Evolutionary conservation across 2,888 invertebrate species (phyloP).

Genomic region (Galeruca laticollis): DNA sequence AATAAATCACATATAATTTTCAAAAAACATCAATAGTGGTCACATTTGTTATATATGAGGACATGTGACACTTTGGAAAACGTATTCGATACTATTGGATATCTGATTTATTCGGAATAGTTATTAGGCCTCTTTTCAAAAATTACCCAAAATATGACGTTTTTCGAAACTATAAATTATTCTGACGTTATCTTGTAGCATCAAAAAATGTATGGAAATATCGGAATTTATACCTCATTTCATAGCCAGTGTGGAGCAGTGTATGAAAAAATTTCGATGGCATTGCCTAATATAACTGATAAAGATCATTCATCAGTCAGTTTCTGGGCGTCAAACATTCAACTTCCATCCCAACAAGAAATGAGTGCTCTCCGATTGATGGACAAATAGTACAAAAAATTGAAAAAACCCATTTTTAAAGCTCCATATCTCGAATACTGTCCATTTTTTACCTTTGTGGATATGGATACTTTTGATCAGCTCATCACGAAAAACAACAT

Average conservation of each 20-base stretch:
- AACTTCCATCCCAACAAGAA: slow-evolving; percentile 13
- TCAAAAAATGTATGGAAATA: slow-evolving; percentile 5
- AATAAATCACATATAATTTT: background rate
- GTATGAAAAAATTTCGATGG: slow-evolving; percentile 6
- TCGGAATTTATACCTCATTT: slow-evolving; percentile 4
- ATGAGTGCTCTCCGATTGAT: slow-evolving; percentile 16
- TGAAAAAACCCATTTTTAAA: slow-evolving; percentile 12
- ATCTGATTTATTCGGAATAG: background rate
- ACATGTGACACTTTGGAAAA: background rate
- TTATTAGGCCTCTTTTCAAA: background rate
- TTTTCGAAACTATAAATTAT: background rate
- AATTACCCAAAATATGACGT: background rate
- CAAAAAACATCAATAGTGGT: background rate
- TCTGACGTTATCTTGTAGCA: background rate
- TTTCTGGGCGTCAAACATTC: slow-evolving; percentile 7
- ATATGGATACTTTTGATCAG: slow-evolving; percentile 9
- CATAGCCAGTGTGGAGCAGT: slow-evolving; percentile 8
- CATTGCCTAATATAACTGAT: background rate
- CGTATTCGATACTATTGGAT: background rate
- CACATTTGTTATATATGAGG: background rate
- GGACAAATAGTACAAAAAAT: slow-evolving; percentile 5
- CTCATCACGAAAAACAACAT: slow-evolving; percentile 10
- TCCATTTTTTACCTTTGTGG: slow-evolving; percentile 14
- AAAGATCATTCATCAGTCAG: slow-evolving; percentile 4
- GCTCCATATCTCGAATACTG: too few species aligned